These are phyloP conservation scores for Chlamydotis undulata DNA, from an alignment of 2,113 vertebrate species.

Conservation along the genomic window DNA sequence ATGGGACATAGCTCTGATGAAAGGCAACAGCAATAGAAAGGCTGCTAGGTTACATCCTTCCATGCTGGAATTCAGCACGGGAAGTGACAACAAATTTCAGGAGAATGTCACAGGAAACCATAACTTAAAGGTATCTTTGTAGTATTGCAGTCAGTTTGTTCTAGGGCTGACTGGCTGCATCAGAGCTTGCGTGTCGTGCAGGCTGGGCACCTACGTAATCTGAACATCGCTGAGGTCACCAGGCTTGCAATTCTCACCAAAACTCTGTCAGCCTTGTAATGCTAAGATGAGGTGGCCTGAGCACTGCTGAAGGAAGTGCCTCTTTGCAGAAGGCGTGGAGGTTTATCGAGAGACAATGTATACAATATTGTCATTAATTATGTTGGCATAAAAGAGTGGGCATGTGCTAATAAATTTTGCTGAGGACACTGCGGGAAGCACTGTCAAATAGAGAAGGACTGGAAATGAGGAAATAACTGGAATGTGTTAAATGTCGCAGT, in stretches of 20 bases:
- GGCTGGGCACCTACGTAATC: not conserved
- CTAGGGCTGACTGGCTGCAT: not conserved
- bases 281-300: not conserved
- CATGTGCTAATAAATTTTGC: not conserved
- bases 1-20: not conserved
- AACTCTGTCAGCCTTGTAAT: not conserved
- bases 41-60: not conserved
- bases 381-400: not conserved
- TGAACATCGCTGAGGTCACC: not conserved
- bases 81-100: not conserved
- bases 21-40: not conserved
- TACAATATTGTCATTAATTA: constrained; percentile 33
- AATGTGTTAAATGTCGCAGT: not conserved
- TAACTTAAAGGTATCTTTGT: not conserved
- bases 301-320: not conserved
- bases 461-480: not conserved
- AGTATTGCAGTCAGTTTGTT: not conserved
- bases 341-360: not conserved
- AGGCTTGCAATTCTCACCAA: not conserved
- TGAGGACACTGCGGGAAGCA: not conserved
- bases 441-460: not conserved
- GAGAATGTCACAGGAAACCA: not conserved
- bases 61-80: not conserved
- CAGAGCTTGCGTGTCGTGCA: not conserved
- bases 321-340: not conserved